Evolutionary conservation across 2,113 vertebrate species (phyloP).

Genomic region (Trematocara nigrifrons): DNA sequence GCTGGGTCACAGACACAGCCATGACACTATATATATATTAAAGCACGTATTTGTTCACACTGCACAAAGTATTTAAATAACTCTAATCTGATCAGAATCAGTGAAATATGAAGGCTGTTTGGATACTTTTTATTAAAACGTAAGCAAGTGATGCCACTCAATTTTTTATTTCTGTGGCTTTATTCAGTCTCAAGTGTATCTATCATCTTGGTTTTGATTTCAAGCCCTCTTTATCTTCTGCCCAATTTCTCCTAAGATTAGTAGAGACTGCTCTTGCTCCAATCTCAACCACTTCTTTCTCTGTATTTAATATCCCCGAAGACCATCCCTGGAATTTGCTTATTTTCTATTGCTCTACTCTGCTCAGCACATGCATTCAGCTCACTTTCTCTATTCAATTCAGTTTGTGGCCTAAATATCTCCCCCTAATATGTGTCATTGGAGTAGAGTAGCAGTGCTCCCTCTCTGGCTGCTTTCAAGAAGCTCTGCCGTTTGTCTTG

Average conservation of each 20-base stretch:
- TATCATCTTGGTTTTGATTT: neutral
- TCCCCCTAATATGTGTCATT: slow-evolving; percentile 53
- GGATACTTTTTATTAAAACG: neutral
- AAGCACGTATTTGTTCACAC: neutral
- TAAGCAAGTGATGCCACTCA: neutral
- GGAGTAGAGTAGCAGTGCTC: slow-evolving; percentile 5
- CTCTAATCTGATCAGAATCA: neutral
- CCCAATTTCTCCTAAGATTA: neutral
- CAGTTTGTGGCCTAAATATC: slow-evolving; percentile 51
- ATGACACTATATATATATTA: neutral
- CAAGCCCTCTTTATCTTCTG: neutral
- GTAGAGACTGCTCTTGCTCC: neutral
- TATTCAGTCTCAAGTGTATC: neutral
- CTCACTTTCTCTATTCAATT: slow-evolving; percentile 23
- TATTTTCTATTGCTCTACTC: slow-evolving; percentile 5
- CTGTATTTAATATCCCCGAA: slow-evolving; percentile 26
- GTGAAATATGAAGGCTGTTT: neutral
- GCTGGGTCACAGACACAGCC: too few species aligned
- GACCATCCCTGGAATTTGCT: slow-evolving; percentile 26
- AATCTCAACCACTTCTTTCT: neutral
- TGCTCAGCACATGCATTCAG: neutral
- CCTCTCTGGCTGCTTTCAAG: slow-evolving; percentile 5
- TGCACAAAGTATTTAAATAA: neutral
- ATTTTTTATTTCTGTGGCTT: neutral
- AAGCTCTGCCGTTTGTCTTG: slow-evolving; percentile 33